A percentile compares a stretch with the other conserved stretches of the same genome.
Evolutionary conservation across 2,113 vertebrate genomes (phyloP).

Genomic region (Cinclus mexicanus): DNA sequence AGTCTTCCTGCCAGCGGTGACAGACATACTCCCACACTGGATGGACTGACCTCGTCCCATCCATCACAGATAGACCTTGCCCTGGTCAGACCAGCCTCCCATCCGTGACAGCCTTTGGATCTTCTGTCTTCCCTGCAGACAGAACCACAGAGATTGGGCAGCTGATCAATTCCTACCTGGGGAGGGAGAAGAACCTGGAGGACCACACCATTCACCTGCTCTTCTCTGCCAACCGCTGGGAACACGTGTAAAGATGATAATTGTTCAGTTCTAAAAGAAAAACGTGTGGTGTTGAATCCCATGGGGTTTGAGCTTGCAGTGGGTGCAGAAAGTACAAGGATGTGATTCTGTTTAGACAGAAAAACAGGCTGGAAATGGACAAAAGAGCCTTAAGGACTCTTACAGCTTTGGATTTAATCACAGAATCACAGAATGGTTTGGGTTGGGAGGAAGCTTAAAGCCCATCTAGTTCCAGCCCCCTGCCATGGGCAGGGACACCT

Average conservation of each 20-base stretch:
- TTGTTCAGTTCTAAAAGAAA: neutral
- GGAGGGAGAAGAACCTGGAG: slow-evolving; percentile 86
- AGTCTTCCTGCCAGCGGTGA: no score
- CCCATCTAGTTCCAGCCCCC: accelerated
- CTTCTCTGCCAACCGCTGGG: slow-evolving; percentile 97
- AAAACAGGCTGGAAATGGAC: neutral
- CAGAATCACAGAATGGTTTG: neutral
- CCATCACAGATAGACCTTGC: accelerated
- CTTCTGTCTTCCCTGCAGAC: slow-evolving; percentile 69
- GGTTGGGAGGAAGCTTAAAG: neutral
- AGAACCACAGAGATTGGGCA: slow-evolving; percentile 88
- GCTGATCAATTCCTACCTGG: slow-evolving; percentile 88
- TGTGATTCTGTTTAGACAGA: neutral
- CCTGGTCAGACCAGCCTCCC: no score
- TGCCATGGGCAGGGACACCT: neutral
- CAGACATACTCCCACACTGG: no score
- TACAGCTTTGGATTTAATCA: neutral
- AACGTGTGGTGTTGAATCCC: accelerated
- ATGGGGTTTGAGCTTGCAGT: neutral
- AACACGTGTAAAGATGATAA: slow-evolving; percentile 80
- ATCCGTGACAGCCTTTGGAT: accelerated
- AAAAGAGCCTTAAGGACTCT: neutral
- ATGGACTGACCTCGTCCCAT: accelerated
- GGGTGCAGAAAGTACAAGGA: accelerated
- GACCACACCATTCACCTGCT: slow-evolving; percentile 92